These are phyloP conservation scores for Bicyclus anynana DNA, from an alignment of 1,140 invertebrate species.

Conservation along the genomic window DNA sequence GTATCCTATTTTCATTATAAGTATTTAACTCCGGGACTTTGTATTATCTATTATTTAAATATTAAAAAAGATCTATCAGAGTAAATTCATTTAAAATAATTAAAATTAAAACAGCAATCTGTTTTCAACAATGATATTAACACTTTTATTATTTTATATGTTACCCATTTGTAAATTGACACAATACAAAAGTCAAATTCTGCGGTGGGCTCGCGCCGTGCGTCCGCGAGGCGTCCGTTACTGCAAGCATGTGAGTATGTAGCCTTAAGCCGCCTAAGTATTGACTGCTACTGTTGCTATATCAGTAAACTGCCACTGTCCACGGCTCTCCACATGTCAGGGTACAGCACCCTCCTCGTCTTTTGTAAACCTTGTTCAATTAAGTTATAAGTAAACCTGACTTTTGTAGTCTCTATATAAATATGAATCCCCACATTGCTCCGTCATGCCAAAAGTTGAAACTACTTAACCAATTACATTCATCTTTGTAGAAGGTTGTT, in stretches of 20 bases:
- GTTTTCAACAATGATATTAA: conserved; percentile 74
- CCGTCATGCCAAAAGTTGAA: too few species aligned
- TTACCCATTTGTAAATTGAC: conserved; percentile 77
- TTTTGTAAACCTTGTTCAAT: too few species aligned
- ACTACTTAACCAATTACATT: too few species aligned
- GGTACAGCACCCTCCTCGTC: too few species aligned
- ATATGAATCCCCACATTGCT: too few species aligned
- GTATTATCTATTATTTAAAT: not conserved
- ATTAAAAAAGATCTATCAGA: conserved; percentile 9
- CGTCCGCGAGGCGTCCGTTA: conserved; percentile 29
- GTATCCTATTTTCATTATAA: not conserved
- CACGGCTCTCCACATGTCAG: too few species aligned
- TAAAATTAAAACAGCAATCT: not conserved
- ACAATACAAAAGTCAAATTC: conserved; percentile 75
- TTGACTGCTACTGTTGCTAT: too few species aligned
- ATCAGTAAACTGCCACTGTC: too few species aligned
- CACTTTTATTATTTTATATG: conserved; percentile 77
- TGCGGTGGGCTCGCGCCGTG: conserved; percentile 43
- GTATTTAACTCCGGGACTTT: not conserved
- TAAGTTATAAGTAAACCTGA: too few species aligned
- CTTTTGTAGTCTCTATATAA: too few species aligned
- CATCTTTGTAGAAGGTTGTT: too few species aligned
- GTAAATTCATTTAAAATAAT: conserved; percentile 26
- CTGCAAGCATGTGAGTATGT: conserved; percentile 61
- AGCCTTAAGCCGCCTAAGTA: conserved; percentile 36